phyloP scores from a whole-genome alignment of 2,113 vertebrate genomes.

The Pungitius pungitius region DNA sequence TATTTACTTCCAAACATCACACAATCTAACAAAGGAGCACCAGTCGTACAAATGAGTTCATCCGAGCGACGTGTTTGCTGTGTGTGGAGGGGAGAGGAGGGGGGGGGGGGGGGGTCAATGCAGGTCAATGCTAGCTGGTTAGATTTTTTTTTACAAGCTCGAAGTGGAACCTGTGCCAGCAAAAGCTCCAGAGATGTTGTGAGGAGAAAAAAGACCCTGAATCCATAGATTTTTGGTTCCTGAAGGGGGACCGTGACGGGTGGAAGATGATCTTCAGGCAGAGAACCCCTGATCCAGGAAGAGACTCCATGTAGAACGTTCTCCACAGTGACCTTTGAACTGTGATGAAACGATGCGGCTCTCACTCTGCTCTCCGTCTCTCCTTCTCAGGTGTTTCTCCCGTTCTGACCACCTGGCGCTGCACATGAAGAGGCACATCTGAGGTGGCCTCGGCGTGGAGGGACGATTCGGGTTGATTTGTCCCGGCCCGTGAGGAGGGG shows the following conservation, averaged over 20 bases:
- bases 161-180: too few species aligned
- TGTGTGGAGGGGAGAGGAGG: not conserved
- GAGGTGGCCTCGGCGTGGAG: conserved; percentile 74
- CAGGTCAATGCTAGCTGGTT: too few species aligned
- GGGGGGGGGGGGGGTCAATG: too few species aligned
- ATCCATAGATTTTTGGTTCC: not conserved
- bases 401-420: conserved; percentile 98
- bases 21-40: not conserved
- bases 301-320: not conserved
- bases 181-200: not conserved
- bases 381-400: conserved; percentile 92
- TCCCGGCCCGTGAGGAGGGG: conserved; percentile 74
- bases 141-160: too few species aligned
- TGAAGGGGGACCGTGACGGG: too few species aligned
- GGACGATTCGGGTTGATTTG: conserved; percentile 80
- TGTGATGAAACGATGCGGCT: not conserved
- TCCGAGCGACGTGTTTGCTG: not conserved
- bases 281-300: not conserved
- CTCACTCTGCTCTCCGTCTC: not conserved
- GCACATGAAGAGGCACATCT: conserved; percentile 99
- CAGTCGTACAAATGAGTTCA: conserved; percentile 9
- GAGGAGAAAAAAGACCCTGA: not conserved
- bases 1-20: not conserved
- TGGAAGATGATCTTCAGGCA: not conserved
- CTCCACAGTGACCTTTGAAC: too few species aligned